A percentile compares a stretch with the other conserved stretches of the same genome.
phyloP scores from a whole-genome alignment of 2,113 vertebrate species.

The Phalacrocorax pelagicus region DNA sequence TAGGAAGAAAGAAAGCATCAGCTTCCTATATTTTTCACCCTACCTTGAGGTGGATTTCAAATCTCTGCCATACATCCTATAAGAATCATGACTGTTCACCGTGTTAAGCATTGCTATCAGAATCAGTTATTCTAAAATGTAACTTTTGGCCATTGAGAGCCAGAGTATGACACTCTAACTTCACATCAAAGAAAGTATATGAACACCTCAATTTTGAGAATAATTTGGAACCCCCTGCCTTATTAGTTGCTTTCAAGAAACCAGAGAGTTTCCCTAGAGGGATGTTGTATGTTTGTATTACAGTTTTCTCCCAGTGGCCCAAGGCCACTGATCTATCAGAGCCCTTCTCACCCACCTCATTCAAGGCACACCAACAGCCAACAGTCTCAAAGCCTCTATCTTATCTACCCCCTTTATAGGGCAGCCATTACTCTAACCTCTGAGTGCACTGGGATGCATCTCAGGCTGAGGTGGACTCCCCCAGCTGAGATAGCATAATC shows the following conservation, averaged over 20 bases:
- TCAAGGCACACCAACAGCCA: not conserved
- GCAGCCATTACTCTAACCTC: not conserved
- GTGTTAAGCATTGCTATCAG: not conserved
- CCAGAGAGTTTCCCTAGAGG: not conserved
- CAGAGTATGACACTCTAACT: not conserved
- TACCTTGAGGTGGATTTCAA: not conserved
- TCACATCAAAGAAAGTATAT: not conserved
- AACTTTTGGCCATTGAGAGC: not conserved
- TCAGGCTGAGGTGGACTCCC: not conserved
- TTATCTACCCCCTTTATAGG: not conserved
- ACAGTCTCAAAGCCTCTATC: not conserved
- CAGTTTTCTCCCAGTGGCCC: not conserved
- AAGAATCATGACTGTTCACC: not conserved
- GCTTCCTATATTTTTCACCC: not conserved
- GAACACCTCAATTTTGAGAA: not conserved
- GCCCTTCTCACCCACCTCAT: not conserved
- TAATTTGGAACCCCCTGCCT: not conserved
- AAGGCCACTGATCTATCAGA: not conserved
- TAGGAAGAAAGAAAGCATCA: not conserved
- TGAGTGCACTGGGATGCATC: not conserved
- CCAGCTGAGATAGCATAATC: not conserved
- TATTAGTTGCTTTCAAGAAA: not conserved
- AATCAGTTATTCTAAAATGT: not conserved
- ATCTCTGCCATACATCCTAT: not conserved
- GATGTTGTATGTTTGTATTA: not conserved